Conservation (phyloP, 2,797 vertebrate genomes). For the Mycteria americana region DNA sequence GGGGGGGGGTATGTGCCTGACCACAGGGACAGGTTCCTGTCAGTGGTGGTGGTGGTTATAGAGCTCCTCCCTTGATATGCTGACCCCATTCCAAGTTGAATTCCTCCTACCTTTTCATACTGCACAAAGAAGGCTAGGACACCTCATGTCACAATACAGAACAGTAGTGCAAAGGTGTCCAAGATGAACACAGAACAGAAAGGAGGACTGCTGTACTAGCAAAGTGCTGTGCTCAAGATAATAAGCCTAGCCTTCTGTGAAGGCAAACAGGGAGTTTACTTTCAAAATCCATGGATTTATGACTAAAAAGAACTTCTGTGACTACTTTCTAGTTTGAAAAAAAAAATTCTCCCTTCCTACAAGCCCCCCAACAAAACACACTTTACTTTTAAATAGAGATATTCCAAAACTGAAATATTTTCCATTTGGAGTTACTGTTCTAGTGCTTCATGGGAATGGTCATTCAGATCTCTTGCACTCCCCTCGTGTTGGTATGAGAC, state of each 20-base stretch:
- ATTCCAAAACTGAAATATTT: background rate
- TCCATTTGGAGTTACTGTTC: background rate
- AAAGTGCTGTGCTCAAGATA: background rate
- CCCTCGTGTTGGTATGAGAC: background rate
- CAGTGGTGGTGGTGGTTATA: too few species aligned
- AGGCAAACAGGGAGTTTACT: fast-evolving
- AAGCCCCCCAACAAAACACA: background rate
- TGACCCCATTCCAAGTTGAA: background rate
- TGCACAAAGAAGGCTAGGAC: background rate
- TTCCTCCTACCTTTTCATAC: background rate
- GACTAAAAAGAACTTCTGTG: background rate
- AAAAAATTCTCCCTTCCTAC: background rate
- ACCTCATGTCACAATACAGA: background rate
- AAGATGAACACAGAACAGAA: background rate
- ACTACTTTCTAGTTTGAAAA: background rate
- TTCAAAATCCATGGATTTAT: background rate
- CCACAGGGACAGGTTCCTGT: background rate
- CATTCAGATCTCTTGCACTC: background rate
- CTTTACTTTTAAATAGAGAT: background rate
- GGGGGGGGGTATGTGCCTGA: too few species aligned
- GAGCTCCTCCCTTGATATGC: too few species aligned
- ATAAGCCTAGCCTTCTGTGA: background rate
- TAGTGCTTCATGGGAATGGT: background rate
- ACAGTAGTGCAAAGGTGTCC: background rate
- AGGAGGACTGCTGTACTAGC: background rate